Evolutionary conservation across 2,888 invertebrate genomes (phyloP).

Genomic region (Mamestra brassicae): DNA sequence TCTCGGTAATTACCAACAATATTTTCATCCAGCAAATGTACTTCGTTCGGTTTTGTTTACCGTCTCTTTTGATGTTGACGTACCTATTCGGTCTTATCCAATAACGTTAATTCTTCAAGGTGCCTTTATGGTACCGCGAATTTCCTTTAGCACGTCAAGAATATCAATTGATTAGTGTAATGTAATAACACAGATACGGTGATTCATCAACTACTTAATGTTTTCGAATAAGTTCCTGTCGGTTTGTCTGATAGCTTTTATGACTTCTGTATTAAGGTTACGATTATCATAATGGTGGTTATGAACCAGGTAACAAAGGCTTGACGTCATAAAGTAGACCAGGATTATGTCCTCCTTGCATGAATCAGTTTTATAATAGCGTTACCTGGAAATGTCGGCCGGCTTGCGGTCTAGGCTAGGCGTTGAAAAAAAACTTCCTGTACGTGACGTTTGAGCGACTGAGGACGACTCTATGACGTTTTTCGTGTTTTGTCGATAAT

Average conservation of each 20-base stretch:
- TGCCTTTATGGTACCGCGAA: constrained; percentile 62
- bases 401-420: constrained; percentile 46
- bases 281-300: constrained; percentile 53
- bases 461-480: not conserved
- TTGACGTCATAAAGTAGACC: constrained; percentile 55
- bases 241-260: constrained; percentile 52
- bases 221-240: constrained; percentile 64
- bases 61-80: constrained; percentile 84
- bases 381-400: constrained; percentile 40
- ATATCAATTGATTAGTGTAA: constrained; percentile 71
- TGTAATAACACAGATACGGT: constrained; percentile 63
- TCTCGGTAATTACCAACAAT: constrained; percentile 76
- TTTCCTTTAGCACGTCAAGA: constrained; percentile 66
- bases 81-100: constrained; percentile 80
- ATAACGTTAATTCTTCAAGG: constrained; percentile 84
- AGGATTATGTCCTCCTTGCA: constrained; percentile 53
- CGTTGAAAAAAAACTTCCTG: constrained; percentile 53
- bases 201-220: constrained; percentile 60
- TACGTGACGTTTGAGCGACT: constrained; percentile 31
- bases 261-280: constrained; percentile 60
- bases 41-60: constrained; percentile 79
- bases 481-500: not conserved
- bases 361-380: constrained; percentile 57
- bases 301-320: constrained; percentile 51
- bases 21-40: constrained; percentile 77